phyloP scores from a whole-genome alignment of 2,113 vertebrate genomes.

The Pterophyllum scalare region DNA sequence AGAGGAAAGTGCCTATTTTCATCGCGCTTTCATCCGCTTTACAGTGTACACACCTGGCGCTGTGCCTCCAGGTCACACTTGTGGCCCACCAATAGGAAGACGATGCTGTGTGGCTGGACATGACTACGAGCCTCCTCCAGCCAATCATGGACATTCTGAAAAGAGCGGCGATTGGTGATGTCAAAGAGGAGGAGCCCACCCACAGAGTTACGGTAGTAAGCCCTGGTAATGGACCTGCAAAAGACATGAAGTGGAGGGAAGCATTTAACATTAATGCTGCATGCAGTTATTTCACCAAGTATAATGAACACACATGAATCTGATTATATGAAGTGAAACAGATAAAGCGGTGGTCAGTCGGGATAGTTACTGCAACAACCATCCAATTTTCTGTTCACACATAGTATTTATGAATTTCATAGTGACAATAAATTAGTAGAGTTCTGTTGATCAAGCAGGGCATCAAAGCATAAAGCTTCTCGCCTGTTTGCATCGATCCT shows the following conservation, averaged over 20 bases:
- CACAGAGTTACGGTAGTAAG: constrained; percentile 90
- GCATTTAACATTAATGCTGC: accelerated
- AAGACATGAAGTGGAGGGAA: not conserved
- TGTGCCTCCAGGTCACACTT: constrained; percentile 97
- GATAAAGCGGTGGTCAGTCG: not conserved
- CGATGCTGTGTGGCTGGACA: constrained; percentile 96
- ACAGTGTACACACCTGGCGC: constrained; percentile 84
- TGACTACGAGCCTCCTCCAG: constrained; percentile 91
- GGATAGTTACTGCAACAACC: not conserved
- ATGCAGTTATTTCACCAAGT: not conserved
- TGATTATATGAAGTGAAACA: not conserved
- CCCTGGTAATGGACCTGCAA: constrained; percentile 82
- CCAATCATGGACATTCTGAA: constrained; percentile 98
- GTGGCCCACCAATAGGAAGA: constrained; percentile 97
- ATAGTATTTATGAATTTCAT: not conserved
- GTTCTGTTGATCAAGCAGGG: not conserved
- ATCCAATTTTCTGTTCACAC: not conserved
- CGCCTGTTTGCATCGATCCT: accelerated
- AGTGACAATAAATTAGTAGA: accelerated
- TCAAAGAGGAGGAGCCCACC: constrained; percentile 97
- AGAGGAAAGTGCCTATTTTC: not conserved
- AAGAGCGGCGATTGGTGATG: constrained; percentile 98
- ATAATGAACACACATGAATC: not conserved
- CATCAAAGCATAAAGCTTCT: not conserved
- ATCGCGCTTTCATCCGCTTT: not conserved